Percentiles rank a stretch among this genome's conserved stretches.
These are phyloP conservation scores for Rhipidura dahli DNA, from an alignment of 2,113 vertebrate genomes.

Conservation along the genomic window DNA sequence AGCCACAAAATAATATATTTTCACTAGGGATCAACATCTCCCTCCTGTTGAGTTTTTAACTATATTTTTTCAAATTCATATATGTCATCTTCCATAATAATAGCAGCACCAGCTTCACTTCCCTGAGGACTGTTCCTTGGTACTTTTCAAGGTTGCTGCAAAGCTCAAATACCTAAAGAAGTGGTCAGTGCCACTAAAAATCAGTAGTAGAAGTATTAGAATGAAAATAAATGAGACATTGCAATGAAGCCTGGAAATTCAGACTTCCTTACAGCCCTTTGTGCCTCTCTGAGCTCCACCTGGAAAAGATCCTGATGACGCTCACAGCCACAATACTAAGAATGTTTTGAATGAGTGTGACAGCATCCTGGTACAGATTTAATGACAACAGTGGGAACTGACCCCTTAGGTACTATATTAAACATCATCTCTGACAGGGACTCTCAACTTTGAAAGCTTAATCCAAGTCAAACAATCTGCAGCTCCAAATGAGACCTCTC, in stretches of 20 bases:
- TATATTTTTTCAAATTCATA: neutral
- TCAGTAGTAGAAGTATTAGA: neutral
- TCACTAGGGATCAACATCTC: neutral
- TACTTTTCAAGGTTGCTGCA: neutral
- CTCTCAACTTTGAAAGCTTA: neutral
- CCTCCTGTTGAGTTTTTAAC: neutral
- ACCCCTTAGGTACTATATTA: neutral
- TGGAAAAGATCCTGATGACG: neutral
- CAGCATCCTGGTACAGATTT: neutral
- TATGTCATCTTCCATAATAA: neutral
- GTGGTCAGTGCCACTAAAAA: neutral
- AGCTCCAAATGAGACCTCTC: neutral
- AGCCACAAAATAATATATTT: neutral
- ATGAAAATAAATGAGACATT: neutral
- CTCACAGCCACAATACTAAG: neutral
- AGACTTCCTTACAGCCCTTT: neutral
- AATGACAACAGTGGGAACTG: neutral
- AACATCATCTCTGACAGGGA: neutral
- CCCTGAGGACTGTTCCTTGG: neutral
- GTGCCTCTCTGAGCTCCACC: neutral
- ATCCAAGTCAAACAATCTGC: neutral
- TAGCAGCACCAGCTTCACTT: neutral
- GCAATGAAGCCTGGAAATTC: neutral
- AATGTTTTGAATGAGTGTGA: neutral
- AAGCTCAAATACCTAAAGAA: neutral